These are phyloP conservation scores for Archaeoteleia sp. DNA, from an alignment of 2,888 invertebrate species.

Conservation along the genomic window DNA sequence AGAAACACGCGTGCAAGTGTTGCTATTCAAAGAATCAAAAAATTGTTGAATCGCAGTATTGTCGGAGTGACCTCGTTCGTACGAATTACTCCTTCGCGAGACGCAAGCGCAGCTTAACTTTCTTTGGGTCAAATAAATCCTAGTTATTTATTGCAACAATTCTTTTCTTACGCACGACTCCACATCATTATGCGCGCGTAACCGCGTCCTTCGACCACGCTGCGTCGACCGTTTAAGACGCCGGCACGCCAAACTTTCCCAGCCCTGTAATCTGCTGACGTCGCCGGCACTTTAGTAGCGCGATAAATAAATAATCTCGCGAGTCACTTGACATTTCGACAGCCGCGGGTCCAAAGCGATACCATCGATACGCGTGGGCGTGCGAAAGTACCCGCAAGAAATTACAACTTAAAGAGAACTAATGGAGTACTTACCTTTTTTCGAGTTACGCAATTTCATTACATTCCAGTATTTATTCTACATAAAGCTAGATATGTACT, in stretches of 20 bases:
- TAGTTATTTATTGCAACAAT: conserved; percentile 47
- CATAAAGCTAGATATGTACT: too few relatives aligned
- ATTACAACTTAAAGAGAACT: conserved; percentile 16
- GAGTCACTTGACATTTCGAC: conserved; percentile 43
- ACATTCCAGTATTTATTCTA: too few relatives aligned
- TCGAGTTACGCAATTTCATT: too few relatives aligned
- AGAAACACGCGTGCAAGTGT: too few relatives aligned
- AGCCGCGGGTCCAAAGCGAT: conserved; percentile 21
- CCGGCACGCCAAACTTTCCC: conserved; percentile 1
- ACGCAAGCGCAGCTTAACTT: conserved; percentile 12
- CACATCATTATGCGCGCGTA: conserved; percentile 30
- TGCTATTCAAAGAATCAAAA: not conserved
- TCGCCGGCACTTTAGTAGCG: conserved; percentile 33
- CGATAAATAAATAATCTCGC: conserved; percentile 55
- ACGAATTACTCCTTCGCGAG: not conserved
- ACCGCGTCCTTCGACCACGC: conserved; percentile 34
- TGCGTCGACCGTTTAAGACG: conserved; percentile 11
- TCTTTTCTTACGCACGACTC: conserved; percentile 35
- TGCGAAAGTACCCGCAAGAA: conserved; percentile 26
- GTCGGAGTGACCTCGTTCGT: conserved; percentile 1
- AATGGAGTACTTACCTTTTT: too few relatives aligned
- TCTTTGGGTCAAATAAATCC: conserved; percentile 41
- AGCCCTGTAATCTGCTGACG: conserved; percentile 44
- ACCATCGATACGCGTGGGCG: conserved; percentile 37
- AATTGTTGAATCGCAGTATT: not conserved